Percentiles rank a stretch among this genome's conserved stretches.
These are phyloP conservation scores for Drymodes brunneopygia DNA, from an alignment of 2,113 vertebrate genomes.

Conservation along the genomic window DNA sequence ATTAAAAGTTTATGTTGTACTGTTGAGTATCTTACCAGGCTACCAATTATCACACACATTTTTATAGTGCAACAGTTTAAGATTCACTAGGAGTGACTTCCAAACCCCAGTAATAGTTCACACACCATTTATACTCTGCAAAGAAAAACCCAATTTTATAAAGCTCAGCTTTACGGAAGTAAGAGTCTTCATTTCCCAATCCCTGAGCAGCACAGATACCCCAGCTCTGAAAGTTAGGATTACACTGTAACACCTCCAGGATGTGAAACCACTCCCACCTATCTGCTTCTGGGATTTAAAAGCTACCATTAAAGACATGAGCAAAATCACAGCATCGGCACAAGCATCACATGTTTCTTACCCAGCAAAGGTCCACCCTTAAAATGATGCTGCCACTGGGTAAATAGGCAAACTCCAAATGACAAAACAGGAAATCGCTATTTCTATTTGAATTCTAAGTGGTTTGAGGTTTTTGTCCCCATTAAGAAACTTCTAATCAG, in stretches of 20 bases:
- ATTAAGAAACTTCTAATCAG: background rate
- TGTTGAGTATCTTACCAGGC: background rate
- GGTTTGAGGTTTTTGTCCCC: rapidly evolving
- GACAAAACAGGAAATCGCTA: background rate
- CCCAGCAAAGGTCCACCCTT: background rate
- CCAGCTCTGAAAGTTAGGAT: background rate
- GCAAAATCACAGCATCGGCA: background rate
- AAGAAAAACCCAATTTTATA: background rate
- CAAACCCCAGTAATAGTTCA: background rate
- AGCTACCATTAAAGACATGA: background rate
- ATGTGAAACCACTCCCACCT: background rate
- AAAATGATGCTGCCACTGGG: background rate
- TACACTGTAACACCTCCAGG: background rate
- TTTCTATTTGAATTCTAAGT: background rate
- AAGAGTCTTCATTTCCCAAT: background rate
- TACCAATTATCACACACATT: background rate
- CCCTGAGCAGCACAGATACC: background rate
- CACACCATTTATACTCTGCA: background rate
- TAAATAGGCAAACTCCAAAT: background rate
- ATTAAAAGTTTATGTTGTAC: background rate
- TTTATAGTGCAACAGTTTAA: background rate
- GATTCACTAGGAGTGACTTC: background rate
- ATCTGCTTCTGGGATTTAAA: background rate
- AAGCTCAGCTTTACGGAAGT: background rate
- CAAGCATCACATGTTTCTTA: background rate